Base-by-base conservation (phyloP, 2,888 invertebrate genomes). In the Epirrhoe alternata region DNA sequence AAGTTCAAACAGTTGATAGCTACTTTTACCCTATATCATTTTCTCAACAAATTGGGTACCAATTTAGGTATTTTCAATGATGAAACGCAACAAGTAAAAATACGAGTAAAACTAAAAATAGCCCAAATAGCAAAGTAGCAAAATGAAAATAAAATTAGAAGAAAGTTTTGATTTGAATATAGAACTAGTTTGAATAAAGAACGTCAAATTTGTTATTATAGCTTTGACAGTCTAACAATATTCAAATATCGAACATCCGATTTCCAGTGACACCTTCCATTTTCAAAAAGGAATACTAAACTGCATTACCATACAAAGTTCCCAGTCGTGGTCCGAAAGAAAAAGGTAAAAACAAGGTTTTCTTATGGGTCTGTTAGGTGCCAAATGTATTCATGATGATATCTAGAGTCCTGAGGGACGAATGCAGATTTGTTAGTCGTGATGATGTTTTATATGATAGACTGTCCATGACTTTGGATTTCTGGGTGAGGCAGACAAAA, bases 301-400 rank as follows among this genome's bases (percentile, higher is more conserved):
- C 79, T 81, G 24, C 24, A 86, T 87, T 87, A 85, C 82, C 85
- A 87, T 87, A 86, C 83, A 86, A 85, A 86, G 84, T 86, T 84
- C 62, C 61, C 64, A 74, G 84, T 89, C 88, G 87, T 88, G 88
- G 88, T 80, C 76, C 74, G 80, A 73, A 79, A 62, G 49, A 31
- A 81, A 42, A 74, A 70, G 70, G 68, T 80, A 73, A 66, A 74
- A 72, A 75, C 79, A 76, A 75, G 69, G 74, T 69, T 76, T 69
- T 68, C 70, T 71, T 74, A 74, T n/a, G 12, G 35, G 33, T 55
- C 6, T 52, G 78, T 74, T 70, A 77, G 74, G 74, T 70, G 75
- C 80, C 75, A 85, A 86, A 86, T 84, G 79, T 85, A 85, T 87
- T 84, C 85, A 84, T 81, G 87, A 87, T 51, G 16, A 76, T 82